Conservation (phyloP, 2,113 vertebrate species). For the Chamaetylas fuelleborni region DNA sequence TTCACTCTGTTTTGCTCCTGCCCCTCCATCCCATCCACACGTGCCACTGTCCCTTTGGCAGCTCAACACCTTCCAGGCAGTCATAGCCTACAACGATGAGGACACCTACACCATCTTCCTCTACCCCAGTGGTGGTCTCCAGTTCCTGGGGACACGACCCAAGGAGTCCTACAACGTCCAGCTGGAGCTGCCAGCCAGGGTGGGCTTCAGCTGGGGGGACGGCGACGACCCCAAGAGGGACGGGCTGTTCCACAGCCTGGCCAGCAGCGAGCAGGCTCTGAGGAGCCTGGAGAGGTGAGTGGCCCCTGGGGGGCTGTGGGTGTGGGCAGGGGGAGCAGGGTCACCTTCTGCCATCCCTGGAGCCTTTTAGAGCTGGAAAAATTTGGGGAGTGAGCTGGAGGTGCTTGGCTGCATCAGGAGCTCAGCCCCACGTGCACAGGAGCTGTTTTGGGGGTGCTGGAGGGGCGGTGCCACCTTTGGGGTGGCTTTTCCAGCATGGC, state of each 20-base stretch:
- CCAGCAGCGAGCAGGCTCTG: slow-evolving; percentile 82
- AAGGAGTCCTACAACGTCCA: slow-evolving; percentile 92
- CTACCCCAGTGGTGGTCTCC: slow-evolving; percentile 85
- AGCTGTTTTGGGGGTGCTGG: accelerated
- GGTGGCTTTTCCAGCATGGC: accelerated
- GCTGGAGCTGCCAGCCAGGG: slow-evolving; percentile 88
- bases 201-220: slow-evolving; percentile 92
- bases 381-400: not conserved
- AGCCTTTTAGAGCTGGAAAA: not conserved
- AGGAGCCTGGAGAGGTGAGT: slow-evolving; percentile 88
- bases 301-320: accelerated
- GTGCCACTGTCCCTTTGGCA: slow-evolving; percentile 20
- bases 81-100: slow-evolving; percentile 82
- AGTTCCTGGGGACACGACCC: slow-evolving; percentile 88
- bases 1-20: not conserved
- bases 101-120: slow-evolving; percentile 89
- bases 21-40: not conserved
- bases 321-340: not conserved
- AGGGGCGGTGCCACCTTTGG: not conserved
- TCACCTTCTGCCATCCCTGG: not conserved
- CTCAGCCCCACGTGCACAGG: accelerated
- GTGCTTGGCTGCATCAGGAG: accelerated
- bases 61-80: slow-evolving; percentile 95
- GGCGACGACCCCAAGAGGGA: slow-evolving; percentile 75
- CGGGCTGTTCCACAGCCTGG: slow-evolving; percentile 83